Percentiles rank a stretch among this genome's conserved stretches.
Conservation (phyloP, 2,797 vertebrate genomes). For the Girardinus metallicus region DNA sequence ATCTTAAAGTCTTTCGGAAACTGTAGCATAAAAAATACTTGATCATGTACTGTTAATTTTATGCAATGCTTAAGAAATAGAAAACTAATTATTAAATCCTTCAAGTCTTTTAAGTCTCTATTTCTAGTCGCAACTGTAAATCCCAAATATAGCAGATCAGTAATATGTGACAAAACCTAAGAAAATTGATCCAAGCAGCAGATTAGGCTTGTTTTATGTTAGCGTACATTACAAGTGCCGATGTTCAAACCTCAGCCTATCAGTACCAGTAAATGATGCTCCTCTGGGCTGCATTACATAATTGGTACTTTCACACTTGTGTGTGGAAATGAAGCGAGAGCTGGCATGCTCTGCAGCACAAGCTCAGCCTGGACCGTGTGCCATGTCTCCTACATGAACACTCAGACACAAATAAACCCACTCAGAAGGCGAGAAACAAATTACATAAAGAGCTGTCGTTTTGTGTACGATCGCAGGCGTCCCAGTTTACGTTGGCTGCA, state of each 20-base stretch:
- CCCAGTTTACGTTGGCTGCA: constrained; percentile 26
- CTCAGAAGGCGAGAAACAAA: constrained; percentile 51
- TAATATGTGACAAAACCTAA: not conserved
- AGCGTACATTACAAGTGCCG: not conserved
- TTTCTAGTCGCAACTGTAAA: not conserved
- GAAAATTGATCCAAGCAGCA: not conserved
- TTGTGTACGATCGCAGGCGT: constrained; percentile 31
- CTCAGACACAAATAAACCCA: constrained; percentile 59
- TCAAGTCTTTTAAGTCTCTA: not conserved
- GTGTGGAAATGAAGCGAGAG: constrained; percentile 63
- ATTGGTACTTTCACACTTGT: constrained; percentile 72
- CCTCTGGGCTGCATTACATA: constrained; percentile 66
- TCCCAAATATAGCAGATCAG: not conserved
- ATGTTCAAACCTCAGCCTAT: constrained; percentile 1
- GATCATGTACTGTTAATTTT: not conserved
- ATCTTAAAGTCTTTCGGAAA: not conserved
- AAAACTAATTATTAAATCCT: not conserved
- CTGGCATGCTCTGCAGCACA: constrained; percentile 55
- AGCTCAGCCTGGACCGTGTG: constrained; percentile 51
- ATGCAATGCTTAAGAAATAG: not conserved
- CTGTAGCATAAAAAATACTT: not conserved
- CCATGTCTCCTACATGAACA: constrained; percentile 49
- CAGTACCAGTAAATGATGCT: constrained; percentile 33
- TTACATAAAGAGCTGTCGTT: constrained; percentile 69
- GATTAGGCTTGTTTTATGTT: not conserved